phyloP scores from a whole-genome alignment of 2,888 invertebrate genomes.

The Rhimphoctona megacephalus region DNA sequence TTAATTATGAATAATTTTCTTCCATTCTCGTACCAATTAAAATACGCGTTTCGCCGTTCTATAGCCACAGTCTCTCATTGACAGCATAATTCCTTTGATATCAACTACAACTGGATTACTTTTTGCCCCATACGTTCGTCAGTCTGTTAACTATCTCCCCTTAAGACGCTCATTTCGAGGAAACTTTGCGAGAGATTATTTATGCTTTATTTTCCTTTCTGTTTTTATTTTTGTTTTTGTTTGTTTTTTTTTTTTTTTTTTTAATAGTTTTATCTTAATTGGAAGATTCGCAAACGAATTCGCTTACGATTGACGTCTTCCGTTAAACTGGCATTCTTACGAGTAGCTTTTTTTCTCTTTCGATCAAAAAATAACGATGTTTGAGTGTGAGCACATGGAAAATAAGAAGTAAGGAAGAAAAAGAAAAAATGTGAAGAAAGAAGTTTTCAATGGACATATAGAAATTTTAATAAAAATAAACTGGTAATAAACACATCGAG shows the following conservation, averaged over 20 bases:
- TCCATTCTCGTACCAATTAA: constrained; percentile 34
- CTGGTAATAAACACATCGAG: background rate
- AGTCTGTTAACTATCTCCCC: constrained; percentile 61
- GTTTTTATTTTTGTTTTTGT: constrained; percentile 9
- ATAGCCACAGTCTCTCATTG: constrained; percentile 12
- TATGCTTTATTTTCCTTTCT: background rate
- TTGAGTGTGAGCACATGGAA: background rate
- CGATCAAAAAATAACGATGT: background rate
- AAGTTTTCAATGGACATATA: background rate
- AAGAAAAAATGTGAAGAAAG: background rate
- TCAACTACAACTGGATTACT: constrained; percentile 3
- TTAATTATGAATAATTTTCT: constrained; percentile 32
- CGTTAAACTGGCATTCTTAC: background rate
- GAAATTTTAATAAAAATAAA: background rate
- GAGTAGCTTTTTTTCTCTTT: background rate
- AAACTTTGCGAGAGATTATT: constrained; percentile 41
- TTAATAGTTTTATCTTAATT: constrained; percentile 9
- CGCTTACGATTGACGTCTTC: constrained; percentile 16
- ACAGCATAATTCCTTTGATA: constrained; percentile 20
- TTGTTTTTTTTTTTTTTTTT: background rate
- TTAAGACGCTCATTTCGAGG: constrained; percentile 40
- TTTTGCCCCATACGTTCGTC: constrained; percentile 45
- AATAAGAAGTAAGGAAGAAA: background rate
- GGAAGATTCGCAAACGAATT: constrained; percentile 65
- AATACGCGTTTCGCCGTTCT: constrained; percentile 37